These are phyloP conservation scores for Zosterops borbonicus DNA, from an alignment of 2,113 vertebrate species.

Conservation along the genomic window DNA sequence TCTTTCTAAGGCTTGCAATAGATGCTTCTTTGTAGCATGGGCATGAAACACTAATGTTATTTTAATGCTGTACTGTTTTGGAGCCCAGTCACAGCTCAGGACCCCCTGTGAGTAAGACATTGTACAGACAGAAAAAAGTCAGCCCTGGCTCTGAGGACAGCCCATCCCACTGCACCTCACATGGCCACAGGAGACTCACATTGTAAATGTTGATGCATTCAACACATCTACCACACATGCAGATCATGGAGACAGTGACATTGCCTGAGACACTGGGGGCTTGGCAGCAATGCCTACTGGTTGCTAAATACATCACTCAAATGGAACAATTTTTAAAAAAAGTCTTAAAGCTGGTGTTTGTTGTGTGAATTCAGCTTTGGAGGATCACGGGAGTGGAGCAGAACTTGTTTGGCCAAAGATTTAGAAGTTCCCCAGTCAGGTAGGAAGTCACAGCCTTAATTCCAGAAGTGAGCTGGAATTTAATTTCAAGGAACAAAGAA, in stretches of 20 bases:
- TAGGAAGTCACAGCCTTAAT: not conserved
- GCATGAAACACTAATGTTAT: not conserved
- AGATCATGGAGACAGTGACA: not conserved
- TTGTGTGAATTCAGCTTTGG: not conserved
- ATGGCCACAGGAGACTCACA: not conserved
- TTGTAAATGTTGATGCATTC: conserved; percentile 12
- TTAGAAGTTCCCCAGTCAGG: not conserved
- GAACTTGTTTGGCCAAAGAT: not conserved
- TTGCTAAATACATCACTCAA: not conserved
- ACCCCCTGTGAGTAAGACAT: not conserved
- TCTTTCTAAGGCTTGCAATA: not conserved
- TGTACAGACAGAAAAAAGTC: not conserved
- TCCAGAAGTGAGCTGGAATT: not conserved
- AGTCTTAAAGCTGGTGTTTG: not conserved
- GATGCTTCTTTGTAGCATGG: not conserved
- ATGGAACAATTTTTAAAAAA: not conserved
- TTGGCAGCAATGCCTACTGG: not conserved
- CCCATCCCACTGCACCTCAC: not conserved
- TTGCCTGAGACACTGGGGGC: not conserved
- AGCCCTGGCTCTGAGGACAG: not conserved
- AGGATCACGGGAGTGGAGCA: not conserved
- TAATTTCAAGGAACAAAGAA: not conserved
- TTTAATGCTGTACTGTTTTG: not conserved
- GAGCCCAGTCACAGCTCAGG: not conserved
- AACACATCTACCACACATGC: not conserved